These are phyloP conservation scores for Manis javanica DNA, from an alignment of 2,797 vertebrate genomes.

Conservation along the genomic window DNA sequence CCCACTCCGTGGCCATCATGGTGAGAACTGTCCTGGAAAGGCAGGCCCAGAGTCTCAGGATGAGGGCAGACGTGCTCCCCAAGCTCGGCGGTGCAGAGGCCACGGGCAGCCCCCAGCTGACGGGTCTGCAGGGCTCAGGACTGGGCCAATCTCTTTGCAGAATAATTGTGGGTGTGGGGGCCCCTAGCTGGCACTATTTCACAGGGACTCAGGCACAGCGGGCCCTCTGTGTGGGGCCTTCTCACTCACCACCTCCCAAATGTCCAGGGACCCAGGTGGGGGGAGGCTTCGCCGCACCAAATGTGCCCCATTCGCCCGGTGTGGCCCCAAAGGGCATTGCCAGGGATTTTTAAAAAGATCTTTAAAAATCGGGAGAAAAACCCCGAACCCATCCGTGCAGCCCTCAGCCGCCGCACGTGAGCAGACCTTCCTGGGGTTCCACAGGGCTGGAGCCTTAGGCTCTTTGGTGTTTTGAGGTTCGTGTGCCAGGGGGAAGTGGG, in stretches of 20 bases:
- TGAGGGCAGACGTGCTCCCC: background rate
- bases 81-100: background rate
- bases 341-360: background rate
- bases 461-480: background rate
- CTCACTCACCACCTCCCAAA: accelerated
- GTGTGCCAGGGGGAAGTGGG: accelerated
- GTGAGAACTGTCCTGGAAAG: background rate
- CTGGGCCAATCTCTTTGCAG: accelerated
- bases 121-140: accelerated
- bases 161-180: background rate
- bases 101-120: accelerated
- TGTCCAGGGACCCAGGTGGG: background rate
- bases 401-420: accelerated
- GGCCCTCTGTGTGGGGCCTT: background rate
- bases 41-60: background rate
- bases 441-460: background rate
- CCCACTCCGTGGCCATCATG: background rate
- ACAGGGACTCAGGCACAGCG: too few species aligned
- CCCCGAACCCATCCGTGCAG: accelerated
- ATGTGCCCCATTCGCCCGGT: accelerated
- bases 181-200: too few species aligned
- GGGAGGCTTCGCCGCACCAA: accelerated
- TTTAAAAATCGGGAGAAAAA: background rate
- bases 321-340: background rate
- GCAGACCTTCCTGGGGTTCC: background rate